A percentile compares a stretch with the other conserved stretches of the same genome.
These are phyloP conservation scores for Hippocampus guttulatus DNA, from an alignment of 2,113 vertebrate species.

Conservation along the genomic window DNA sequence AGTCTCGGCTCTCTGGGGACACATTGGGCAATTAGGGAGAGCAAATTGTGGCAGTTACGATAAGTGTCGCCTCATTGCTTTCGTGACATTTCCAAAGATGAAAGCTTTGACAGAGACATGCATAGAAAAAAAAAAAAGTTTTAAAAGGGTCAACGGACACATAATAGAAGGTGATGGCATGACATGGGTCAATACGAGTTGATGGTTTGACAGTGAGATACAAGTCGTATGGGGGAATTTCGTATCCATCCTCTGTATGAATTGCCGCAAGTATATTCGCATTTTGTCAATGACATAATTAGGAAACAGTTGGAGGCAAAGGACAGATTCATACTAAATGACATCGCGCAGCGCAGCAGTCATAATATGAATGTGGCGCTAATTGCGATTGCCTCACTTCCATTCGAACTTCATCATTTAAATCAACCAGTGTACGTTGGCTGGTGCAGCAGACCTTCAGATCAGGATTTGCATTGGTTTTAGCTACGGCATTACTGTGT, in stretches of 20 bases:
- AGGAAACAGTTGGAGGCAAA: background rate
- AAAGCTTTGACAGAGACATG: background rate
- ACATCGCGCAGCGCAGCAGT: background rate
- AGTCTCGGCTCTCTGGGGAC: slow-evolving; percentile 27
- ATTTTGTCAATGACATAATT: background rate
- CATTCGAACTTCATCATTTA: background rate
- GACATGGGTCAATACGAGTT: background rate
- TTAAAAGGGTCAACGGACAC: slow-evolving; percentile 15
- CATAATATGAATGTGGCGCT: background rate
- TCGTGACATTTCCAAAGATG: slow-evolving; percentile 9
- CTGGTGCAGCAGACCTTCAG: too few species aligned
- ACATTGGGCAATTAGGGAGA: slow-evolving; percentile 10
- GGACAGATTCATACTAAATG: background rate
- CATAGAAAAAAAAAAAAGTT: background rate
- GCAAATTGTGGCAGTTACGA: slow-evolving; percentile 13
- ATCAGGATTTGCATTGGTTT: too few species aligned
- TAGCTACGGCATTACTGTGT: background rate
- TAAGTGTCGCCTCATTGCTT: slow-evolving; percentile 19
- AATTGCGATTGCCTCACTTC: too few species aligned
- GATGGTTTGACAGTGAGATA: background rate
- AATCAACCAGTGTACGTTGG: too few species aligned
- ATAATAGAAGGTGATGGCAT: slow-evolving; percentile 16
- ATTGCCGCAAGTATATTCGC: background rate
- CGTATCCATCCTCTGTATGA: background rate
- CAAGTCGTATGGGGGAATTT: background rate